Evolutionary conservation across 2,113 vertebrate species (phyloP).

Genomic region (Antechinus flavipes): DNA sequence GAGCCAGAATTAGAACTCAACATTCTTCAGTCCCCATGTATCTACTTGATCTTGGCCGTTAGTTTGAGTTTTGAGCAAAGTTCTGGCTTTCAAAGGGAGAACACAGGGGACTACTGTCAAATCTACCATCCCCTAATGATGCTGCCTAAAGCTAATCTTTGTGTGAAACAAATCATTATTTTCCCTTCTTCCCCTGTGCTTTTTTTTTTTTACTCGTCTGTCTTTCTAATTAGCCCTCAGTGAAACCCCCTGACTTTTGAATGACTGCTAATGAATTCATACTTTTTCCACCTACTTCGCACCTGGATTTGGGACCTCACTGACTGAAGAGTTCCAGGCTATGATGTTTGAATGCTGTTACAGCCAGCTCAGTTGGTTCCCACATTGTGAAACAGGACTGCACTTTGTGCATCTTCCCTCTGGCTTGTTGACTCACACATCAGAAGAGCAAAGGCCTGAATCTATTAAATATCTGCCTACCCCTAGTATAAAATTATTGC

Average conservation of each 20-base stretch:
- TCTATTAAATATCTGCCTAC: not conserved
- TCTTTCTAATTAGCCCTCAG: not conserved
- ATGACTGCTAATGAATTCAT: not conserved
- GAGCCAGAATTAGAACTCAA: not conserved
- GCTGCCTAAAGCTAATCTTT: not conserved
- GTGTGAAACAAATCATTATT: not conserved
- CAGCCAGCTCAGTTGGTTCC: not conserved
- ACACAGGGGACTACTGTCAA: not conserved
- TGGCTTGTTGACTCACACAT: not conserved
- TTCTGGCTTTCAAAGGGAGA: not conserved
- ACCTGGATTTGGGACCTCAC: not conserved
- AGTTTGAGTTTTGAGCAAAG: not conserved
- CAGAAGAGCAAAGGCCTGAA: not conserved
- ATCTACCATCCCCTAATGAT: not conserved
- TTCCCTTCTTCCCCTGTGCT: not conserved
- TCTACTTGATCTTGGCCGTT: not conserved
- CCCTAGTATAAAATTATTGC: not conserved
- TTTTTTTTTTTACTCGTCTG: not conserved
- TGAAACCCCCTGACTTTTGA: not conserved
- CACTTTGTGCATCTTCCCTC: not conserved
- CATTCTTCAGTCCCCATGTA: not conserved
- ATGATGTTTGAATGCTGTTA: not conserved
- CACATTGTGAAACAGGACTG: not conserved
- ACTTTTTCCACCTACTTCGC: not conserved
- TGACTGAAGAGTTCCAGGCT: not conserved